phyloP scores from a whole-genome alignment of 2,113 vertebrate genomes.

The Sylvia atricapilla region DNA sequence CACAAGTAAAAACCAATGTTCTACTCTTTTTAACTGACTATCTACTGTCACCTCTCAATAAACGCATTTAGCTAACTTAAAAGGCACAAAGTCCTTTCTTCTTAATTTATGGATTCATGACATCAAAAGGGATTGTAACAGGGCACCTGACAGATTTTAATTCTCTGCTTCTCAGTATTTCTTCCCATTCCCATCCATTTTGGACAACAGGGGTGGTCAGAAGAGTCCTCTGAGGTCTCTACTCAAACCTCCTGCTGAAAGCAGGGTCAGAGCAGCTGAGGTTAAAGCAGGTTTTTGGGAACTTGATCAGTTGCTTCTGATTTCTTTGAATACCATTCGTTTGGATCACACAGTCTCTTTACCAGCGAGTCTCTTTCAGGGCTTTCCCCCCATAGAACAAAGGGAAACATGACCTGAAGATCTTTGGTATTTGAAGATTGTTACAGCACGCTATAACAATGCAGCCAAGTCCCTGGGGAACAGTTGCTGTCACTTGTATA shows the following conservation, averaged over 20 bases:
- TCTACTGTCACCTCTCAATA: background rate
- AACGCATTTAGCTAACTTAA: background rate
- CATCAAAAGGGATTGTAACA: background rate
- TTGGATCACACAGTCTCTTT: background rate
- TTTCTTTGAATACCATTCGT: background rate
- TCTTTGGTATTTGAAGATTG: background rate
- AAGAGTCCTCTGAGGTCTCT: background rate
- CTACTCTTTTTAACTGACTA: background rate
- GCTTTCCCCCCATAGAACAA: background rate
- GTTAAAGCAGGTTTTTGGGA: background rate
- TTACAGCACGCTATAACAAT: background rate
- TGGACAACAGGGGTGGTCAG: background rate
- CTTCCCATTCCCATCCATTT: background rate
- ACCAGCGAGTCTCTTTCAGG: background rate
- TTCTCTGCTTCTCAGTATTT: background rate
- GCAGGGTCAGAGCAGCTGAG: background rate
- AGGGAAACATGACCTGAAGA: background rate
- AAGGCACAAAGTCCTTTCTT: background rate
- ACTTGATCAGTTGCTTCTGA: background rate
- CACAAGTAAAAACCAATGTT: background rate
- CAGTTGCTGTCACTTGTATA: background rate
- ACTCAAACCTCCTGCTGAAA: background rate
- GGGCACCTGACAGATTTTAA: background rate
- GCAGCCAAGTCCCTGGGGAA: background rate
- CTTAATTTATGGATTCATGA: background rate